A percentile compares a stretch with the other conserved stretches of the same genome.
These are phyloP conservation scores for Porites lutea DNA, from an alignment of 64 coral and sea anemone species.

Conservation along the genomic window DNA sequence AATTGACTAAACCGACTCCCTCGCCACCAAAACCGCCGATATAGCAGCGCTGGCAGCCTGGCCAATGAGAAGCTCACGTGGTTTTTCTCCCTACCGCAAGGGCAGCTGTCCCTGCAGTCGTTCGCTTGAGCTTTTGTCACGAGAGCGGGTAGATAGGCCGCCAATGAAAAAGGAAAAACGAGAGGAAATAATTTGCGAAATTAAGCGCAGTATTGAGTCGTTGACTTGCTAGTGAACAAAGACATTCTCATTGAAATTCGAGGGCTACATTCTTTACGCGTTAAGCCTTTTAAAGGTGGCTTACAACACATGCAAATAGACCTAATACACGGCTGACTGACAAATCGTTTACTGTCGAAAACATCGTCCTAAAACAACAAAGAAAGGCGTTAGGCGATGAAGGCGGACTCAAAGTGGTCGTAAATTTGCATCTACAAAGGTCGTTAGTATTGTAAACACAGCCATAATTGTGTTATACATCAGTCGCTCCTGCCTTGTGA, in stretches of 20 bases:
- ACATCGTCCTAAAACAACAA: not conserved
- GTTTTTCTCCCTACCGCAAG: not conserved
- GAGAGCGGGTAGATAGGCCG: conserved; percentile 26
- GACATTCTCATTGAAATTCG: conserved; percentile 55
- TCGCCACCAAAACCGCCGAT: conserved; percentile 50
- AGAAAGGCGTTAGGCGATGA: not conserved
- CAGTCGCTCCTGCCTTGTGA: conserved; percentile 17
- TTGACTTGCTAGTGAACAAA: conserved; percentile 44
- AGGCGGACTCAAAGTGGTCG: not conserved
- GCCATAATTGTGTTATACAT: conserved; percentile 44
- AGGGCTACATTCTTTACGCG: conserved; percentile 10
- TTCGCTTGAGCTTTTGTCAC: conserved; percentile 45
- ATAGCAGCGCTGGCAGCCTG: not conserved
- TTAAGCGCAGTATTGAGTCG: conserved; percentile 44
- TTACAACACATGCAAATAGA: conserved; percentile 11
- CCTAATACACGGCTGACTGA: no score
- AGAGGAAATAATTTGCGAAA: conserved; percentile 70
- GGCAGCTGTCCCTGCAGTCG: conserved; percentile 26
- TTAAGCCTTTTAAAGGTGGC: conserved; percentile 37
- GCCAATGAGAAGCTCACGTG: conserved; percentile 47
- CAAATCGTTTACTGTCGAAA: not conserved
- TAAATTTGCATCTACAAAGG: conserved; percentile 9
- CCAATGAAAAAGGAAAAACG: conserved; percentile 15
- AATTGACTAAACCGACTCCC: conserved; percentile 40
- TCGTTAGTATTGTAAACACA: conserved; percentile 57